Evolutionary conservation across 2,888 invertebrate genomes (phyloP), one percentile per base, ranked within the genome.

Genomic region (Portevinia maculata): DNA sequence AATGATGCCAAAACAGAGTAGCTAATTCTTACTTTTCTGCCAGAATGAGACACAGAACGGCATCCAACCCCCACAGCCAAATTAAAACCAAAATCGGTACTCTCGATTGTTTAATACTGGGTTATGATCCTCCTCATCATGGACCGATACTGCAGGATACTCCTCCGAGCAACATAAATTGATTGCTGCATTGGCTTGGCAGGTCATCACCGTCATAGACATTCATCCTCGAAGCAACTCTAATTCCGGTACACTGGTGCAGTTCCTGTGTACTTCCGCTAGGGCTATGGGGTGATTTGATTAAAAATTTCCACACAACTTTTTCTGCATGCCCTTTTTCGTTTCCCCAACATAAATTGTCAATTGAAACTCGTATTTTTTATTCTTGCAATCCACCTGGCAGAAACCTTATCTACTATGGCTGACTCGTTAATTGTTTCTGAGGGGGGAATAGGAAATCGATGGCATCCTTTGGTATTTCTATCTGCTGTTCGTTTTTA

Each of bases 201-300:
- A 73, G 78, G 83, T 73, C 62, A 73, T 78, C 83, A 83, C 57
- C 78, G 76, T 65, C 59, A 60, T 59, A 50, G 46, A 50, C 65
- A 76, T 70, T 67, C 52, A 39, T 78, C 28, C 55, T 67, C 48
- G 24, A 19, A 83, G 65, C 65, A 60, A 57, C 39, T 67, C 65
- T 64, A 78, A 83, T 65, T 78, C 83, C 83, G 71, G 78, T 75
- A 65, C 65, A 65, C 32, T 57, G 74, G n/a, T 60, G 67, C 55
- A 78, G 55, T 73, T 78, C 60, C 71, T 73, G 71, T 71, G 67
- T 65, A 73, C 71, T 62, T 76, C 71, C 81, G 76, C 57, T 32
- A 64, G 55, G 55, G n/a, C 65, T 39, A 32, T 13, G 19, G 59
- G 62, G 28, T 78, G 78, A 83, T 83, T 78, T 78, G 83, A 83